Percentiles rank a stretch among this genome's conserved stretches.
phyloP scores from a whole-genome alignment of 2,113 vertebrate species.

The Embiotoca jacksoni region DNA sequence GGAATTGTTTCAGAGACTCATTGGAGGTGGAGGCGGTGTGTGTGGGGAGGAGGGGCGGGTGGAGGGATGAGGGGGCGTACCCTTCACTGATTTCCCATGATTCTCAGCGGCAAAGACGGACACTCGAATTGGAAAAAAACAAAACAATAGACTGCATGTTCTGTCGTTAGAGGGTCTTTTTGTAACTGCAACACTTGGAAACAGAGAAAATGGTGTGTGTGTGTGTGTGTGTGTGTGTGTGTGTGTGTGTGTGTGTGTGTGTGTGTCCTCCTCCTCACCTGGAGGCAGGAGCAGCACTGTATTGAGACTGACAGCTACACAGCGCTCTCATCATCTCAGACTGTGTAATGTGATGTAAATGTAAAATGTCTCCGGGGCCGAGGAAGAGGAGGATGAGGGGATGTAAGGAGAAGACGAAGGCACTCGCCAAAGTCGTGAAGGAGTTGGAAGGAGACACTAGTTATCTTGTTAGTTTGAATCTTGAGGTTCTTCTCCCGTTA shows the following conservation, averaged over 20 bases:
- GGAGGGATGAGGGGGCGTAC: not conserved
- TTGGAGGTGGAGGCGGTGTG: no score
- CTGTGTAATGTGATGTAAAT: slow-evolving; percentile 63
- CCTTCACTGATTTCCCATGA: slow-evolving; percentile 29
- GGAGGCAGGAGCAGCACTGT: slow-evolving; percentile 28
- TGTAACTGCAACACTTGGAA: not conserved
- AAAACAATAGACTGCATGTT: not conserved
- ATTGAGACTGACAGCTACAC: slow-evolving; percentile 61
- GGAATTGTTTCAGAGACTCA: not conserved
- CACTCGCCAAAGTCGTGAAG: not conserved
- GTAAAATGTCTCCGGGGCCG: slow-evolving; percentile 41
- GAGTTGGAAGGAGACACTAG: not conserved
- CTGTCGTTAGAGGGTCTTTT: not conserved
- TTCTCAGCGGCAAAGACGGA: slow-evolving; percentile 7
- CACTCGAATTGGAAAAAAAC: not conserved
- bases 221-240: slow-evolving; percentile 21
- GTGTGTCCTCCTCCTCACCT: slow-evolving; percentile 41
- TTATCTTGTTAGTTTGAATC: not conserved
- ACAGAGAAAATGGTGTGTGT: not conserved
- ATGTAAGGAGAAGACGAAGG: not conserved
- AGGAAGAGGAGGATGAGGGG: not conserved
- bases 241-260: not conserved
- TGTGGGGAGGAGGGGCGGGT: not conserved
- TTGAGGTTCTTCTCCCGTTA: not conserved
- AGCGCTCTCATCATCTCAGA: slow-evolving; percentile 59